Percentiles rank a stretch among this genome's conserved stretches.
These are phyloP conservation scores for Ormyrus labotus DNA, from an alignment of 2,888 invertebrate species.

Conservation along the genomic window DNA sequence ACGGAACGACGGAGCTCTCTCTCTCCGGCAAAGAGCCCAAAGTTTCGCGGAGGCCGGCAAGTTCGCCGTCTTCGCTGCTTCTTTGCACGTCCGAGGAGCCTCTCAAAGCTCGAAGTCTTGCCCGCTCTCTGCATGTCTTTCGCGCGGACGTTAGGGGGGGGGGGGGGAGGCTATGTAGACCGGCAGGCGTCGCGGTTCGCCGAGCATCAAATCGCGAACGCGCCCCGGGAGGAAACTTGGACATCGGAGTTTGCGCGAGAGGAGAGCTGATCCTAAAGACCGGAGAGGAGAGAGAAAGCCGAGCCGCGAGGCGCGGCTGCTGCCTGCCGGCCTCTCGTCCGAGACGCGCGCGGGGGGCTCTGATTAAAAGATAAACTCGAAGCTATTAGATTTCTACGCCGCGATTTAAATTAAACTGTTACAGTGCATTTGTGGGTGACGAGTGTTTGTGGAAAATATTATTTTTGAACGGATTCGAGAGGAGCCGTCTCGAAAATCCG, in stretches of 20 bases:
- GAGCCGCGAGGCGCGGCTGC: neutral
- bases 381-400: too few species aligned
- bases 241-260: neutral
- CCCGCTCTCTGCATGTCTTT: neutral
- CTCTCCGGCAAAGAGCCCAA: neutral
- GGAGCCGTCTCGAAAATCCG: constrained; percentile 4
- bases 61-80: constrained; percentile 57
- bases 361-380: neutral
- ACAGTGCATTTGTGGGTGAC: too few species aligned
- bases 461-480: too few species aligned
- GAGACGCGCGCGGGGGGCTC: neutral
- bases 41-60: constrained; percentile 13
- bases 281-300: too few species aligned
- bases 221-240: constrained; percentile 30
- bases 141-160: neutral
- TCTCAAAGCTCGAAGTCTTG: neutral
- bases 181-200: constrained; percentile 58
- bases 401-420: too few species aligned
- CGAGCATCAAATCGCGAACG: constrained; percentile 57
- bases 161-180: neutral
- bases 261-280: too few species aligned
- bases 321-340: neutral
- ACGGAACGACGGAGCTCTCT: neutral
- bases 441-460: too few species aligned
- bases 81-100: neutral